Conservation (phyloP, 2,113 vertebrate species). For the Eira barbara region DNA sequence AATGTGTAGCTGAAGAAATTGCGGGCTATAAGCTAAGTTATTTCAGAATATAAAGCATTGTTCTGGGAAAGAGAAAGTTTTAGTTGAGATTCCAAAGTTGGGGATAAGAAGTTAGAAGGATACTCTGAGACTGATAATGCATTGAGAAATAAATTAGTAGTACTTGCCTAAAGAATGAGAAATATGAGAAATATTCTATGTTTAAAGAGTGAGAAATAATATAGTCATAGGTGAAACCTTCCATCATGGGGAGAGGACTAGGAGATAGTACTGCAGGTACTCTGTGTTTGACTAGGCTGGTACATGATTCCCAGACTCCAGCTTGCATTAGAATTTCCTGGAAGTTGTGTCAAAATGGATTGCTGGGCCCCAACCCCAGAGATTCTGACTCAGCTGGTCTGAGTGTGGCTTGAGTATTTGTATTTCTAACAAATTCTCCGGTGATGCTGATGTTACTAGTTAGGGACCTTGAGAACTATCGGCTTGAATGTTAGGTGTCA, state of each 20-base stretch:
- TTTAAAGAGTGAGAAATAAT: background rate
- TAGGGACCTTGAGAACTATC: background rate
- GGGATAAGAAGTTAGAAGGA: background rate
- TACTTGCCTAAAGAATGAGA: background rate
- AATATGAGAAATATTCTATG: background rate
- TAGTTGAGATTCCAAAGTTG: background rate
- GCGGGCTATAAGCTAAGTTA: background rate
- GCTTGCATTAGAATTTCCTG: background rate
- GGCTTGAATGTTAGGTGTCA: background rate
- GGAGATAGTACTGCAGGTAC: background rate
- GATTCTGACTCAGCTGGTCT: background rate
- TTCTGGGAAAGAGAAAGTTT: background rate
- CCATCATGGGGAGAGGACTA: background rate
- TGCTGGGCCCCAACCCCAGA: background rate
- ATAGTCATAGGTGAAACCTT: background rate
- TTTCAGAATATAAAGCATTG: background rate
- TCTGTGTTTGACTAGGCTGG: background rate
- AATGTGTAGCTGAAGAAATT: background rate
- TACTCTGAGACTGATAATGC: background rate
- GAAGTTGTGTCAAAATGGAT: background rate
- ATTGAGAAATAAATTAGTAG: background rate
- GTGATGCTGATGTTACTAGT: background rate
- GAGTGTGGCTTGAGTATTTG: background rate
- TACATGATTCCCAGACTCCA: background rate
- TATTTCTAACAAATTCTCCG: background rate